Evolutionary conservation across 2,113 vertebrate species (phyloP), one percentile per base, ranked within the genome.

Genomic region (Lepisosteus oculatus): DNA sequence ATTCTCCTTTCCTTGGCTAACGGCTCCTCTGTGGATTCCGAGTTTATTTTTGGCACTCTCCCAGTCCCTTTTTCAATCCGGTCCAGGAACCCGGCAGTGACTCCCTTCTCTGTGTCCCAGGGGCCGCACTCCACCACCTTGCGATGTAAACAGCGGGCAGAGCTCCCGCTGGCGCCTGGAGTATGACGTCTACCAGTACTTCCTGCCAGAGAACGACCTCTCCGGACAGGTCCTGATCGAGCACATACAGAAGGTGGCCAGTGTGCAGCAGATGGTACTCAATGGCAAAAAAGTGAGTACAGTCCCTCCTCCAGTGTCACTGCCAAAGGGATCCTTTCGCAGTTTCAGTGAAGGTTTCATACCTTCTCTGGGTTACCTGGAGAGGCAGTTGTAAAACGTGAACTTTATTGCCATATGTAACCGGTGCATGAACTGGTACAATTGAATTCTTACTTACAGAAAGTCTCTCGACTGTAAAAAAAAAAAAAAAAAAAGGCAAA

Each of bases 111-210:
- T 61, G 0, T 74, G 3, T 29, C 59, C 43, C 80, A 98, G 96
- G 83, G 95, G 89, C 1, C 59, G 42, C 9, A 17, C 15, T 61
- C 89, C 95, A 4, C 89, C 89, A 0, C 55, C 74, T 0, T 99
- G 97, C 9, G 93, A 96, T 0, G 56, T 79, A 0, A 82, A 81
- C 1, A 89, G 70, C 0, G 89, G 61, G 0, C 56, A 13, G 47
- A 70, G 72, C 76, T 89, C 89, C 0, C 86, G 88, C 13, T 95
- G 93, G 94, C 90, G 95, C 8, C 79, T 99, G 74, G 85, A 41
- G 72, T 99, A 99, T 0, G 94, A 98, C 0, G 59, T 99, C 72
- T 99, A 97, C 80, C 95, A 93, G 86, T 95, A 95, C 84, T 98
- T 97, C 82, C 86, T 98, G 44, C 95, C 95, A 0, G 94, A 97